Evolutionary conservation across 2,888 invertebrate genomes (phyloP).

Genomic region (Lapara coniferarum): DNA sequence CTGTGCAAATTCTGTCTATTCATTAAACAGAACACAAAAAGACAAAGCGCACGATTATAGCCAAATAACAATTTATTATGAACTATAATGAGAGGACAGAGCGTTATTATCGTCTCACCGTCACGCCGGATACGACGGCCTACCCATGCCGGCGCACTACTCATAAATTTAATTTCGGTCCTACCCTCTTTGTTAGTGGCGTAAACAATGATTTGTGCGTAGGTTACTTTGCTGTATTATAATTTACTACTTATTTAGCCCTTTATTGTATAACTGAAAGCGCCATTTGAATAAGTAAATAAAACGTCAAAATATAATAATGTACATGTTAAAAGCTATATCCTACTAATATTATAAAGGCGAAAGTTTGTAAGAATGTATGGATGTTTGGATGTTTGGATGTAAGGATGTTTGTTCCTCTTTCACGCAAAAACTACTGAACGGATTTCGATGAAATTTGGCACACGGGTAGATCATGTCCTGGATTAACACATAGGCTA

Average conservation of each 20-base stretch:
- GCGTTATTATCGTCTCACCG: slow-evolving; percentile 53
- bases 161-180: slow-evolving; percentile 56
- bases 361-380: too few species aligned
- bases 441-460: too few species aligned
- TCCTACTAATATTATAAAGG: too few species aligned
- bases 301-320: too few species aligned
- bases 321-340: too few species aligned
- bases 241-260: slow-evolving; percentile 5
- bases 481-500: too few species aligned
- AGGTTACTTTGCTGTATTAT: slow-evolving; percentile 13
- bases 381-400: too few species aligned
- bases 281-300: background rate
- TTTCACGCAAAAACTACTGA: too few species aligned
- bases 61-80: slow-evolving; percentile 55
- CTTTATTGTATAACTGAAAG: background rate
- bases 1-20: background rate
- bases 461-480: too few species aligned
- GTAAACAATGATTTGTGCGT: slow-evolving; percentile 24
- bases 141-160: slow-evolving; percentile 49
- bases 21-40: slow-evolving; percentile 9
- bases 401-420: too few species aligned
- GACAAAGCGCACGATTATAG: slow-evolving; percentile 35
- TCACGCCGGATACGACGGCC: slow-evolving; percentile 45
- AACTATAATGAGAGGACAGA: slow-evolving; percentile 58
- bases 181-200: slow-evolving; percentile 41